phyloP scores from a whole-genome alignment of 2,113 vertebrate species.

The Jacana jacana region DNA sequence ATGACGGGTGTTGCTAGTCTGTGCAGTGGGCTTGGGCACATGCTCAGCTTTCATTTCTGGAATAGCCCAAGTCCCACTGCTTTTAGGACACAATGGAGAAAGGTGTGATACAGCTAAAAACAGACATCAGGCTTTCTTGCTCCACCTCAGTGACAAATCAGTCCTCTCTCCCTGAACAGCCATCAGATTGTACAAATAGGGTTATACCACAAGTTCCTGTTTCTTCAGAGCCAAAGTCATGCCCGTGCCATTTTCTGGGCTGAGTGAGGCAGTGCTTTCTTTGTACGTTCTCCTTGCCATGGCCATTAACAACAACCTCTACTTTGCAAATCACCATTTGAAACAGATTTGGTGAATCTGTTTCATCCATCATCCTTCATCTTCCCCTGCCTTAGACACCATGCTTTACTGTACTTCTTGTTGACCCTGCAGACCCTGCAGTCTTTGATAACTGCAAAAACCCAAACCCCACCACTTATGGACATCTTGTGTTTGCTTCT shows the following conservation, averaged over 20 bases:
- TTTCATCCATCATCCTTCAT: background rate
- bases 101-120: background rate
- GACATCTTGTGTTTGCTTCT: background rate
- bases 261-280: background rate
- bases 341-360: background rate
- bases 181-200: background rate
- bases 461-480: rapidly evolving
- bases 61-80: background rate
- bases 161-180: background rate
- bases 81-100: background rate
- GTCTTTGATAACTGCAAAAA: background rate
- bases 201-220: background rate
- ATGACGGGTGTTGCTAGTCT: background rate
- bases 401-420: background rate
- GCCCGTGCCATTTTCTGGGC: background rate
- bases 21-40: background rate
- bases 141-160: background rate
- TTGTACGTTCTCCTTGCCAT: background rate
- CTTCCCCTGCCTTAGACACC: background rate
- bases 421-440: background rate
- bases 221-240: background rate
- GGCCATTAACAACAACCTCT: background rate
- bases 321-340: background rate
- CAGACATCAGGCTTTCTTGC: background rate
- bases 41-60: background rate